phyloP scores from a whole-genome alignment of 2,888 invertebrate genomes.

The Aspidiotus destructor region DNA sequence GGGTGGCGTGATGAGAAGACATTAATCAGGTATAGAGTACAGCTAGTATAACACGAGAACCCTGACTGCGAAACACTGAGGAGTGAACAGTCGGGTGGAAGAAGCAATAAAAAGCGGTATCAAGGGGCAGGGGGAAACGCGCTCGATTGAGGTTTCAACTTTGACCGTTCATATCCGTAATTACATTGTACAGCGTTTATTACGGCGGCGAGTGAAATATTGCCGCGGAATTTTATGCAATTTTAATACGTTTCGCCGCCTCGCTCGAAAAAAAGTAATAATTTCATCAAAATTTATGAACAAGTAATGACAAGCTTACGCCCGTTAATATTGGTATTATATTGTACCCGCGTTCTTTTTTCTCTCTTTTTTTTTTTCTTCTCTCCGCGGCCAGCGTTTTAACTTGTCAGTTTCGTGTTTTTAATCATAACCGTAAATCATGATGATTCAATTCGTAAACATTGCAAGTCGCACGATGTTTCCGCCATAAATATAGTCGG shows the following conservation, averaged over 20 bases:
- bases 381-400: slow-evolving; percentile 11
- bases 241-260: slow-evolving; percentile 33
- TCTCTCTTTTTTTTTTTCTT: not conserved
- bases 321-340: slow-evolving; percentile 32
- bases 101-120: not conserved
- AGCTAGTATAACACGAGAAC: not conserved
- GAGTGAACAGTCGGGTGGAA: not conserved
- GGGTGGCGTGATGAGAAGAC: slow-evolving; percentile 4
- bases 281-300: slow-evolving; percentile 33
- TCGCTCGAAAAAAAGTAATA: slow-evolving; percentile 28
- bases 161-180: slow-evolving; percentile 28
- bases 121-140: not conserved
- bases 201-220: slow-evolving; percentile 24
- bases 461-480: slow-evolving; percentile 33
- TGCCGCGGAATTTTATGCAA: slow-evolving; percentile 31
- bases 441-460: slow-evolving; percentile 33
- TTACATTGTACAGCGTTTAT: slow-evolving; percentile 31
- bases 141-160: slow-evolving; percentile 5
- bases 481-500: slow-evolving; percentile 30
- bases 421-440: slow-evolving; percentile 32
- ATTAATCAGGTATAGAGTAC: not conserved
- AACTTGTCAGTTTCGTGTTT: slow-evolving; percentile 32
- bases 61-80: not conserved
- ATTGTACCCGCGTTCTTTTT: slow-evolving; percentile 16
- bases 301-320: slow-evolving; percentile 33